Percentiles rank a stretch among this genome's conserved stretches.
Evolutionary conservation across 1,140 invertebrate genomes (phyloP).

Genomic region (Aphis craccivora): DNA sequence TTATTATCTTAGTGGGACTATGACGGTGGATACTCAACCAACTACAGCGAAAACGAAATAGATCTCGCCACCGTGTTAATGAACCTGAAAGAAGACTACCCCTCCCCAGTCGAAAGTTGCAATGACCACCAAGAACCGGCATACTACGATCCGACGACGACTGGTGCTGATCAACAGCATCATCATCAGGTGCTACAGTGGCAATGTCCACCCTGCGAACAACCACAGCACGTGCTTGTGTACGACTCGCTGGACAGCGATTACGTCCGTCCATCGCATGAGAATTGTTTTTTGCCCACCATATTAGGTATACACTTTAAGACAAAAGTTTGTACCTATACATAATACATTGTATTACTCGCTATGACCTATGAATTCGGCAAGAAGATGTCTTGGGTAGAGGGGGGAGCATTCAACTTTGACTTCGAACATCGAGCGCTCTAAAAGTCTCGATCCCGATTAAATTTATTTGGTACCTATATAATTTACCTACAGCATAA

Average conservation of each 20-base stretch:
- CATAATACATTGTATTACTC: neutral
- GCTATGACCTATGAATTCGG: too few relatives aligned
- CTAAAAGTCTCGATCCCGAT: neutral
- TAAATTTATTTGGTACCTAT: neutral
- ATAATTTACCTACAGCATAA: neutral
- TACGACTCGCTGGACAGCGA: slow-evolving; percentile 1
- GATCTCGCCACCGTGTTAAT: slow-evolving; percentile 42
- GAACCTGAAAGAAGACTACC: slow-evolving; percentile 47
- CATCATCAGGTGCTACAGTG: neutral
- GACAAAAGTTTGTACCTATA: neutral
- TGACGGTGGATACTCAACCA: slow-evolving; percentile 4
- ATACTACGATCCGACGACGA: neutral
- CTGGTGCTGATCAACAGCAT: neutral
- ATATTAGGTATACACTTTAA: slow-evolving; percentile 30
- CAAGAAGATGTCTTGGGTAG: too few relatives aligned
- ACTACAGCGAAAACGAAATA: slow-evolving; percentile 47
- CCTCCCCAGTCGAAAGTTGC: neutral
- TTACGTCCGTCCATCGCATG: neutral
- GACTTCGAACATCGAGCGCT: neutral
- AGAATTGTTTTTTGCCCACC: neutral
- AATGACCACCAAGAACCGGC: neutral
- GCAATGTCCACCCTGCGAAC: neutral
- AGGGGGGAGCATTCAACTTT: neutral
- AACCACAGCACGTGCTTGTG: neutral
- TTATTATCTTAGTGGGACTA: slow-evolving; percentile 29